Evolutionary conservation across 2,888 invertebrate genomes (phyloP), one percentile per base, ranked within the genome.

Genomic region (Hemithea aestivaria): DNA sequence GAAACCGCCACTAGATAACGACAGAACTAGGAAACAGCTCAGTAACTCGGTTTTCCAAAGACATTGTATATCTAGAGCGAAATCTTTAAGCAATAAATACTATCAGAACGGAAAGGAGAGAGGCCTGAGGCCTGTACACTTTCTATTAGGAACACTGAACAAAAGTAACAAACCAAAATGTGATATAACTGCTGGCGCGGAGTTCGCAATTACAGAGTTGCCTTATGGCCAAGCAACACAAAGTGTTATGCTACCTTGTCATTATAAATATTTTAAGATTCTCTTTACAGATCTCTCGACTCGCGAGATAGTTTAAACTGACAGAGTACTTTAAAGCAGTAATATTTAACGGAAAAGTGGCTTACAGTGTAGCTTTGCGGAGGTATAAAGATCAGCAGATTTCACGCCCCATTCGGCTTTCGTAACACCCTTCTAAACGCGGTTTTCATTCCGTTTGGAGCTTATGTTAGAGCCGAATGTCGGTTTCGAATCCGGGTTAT

Each of bases 81-180:
- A 49, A 53, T 54, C 51, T 51, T 45, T 42, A 49, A 45, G 60
- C 62, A 69, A 73, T 73, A 73, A 77, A 78, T 72, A 73, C 70
- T 60, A 69, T 66, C 71, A 71, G 74, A 77, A 74, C 75, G 73
- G 73, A 77, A 75, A 77, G 73, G 72, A 72, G 68, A 70, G 70
- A 68, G 74, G 70, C 65, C 67, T 56, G 70, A 67, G 74, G 70
- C 65, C 67, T 56, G 68, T 62, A 65, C 66, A 80, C 83, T 83
- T 83, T 82, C 83, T 83, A 81, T 67, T 70, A 70, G 67, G 62
- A 71, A 71, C 41, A 11, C 33, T 36, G 41, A 42, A 42, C 69
- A 71, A 73, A 72, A 71, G 70, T 67, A 71, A 73, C 65, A 66
- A 74, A 77, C 75, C 73, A 73, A 73, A 81, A 77, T 62, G 71